A percentile compares a stretch with the other conserved stretches of the same genome.
phyloP scores from a whole-genome alignment of 2,888 invertebrate species.

The Apamea monoglypha region DNA sequence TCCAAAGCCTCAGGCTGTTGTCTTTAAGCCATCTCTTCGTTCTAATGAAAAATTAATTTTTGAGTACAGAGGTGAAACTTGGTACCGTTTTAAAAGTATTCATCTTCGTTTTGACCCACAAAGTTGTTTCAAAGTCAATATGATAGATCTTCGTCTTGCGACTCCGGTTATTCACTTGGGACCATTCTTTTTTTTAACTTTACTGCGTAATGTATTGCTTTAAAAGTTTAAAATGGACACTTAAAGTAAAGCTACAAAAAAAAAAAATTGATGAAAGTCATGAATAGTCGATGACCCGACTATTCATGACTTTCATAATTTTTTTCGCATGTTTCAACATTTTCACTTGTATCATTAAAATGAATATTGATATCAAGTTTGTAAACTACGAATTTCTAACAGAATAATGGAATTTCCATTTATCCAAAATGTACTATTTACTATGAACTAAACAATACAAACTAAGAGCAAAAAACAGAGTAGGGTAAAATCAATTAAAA shows the following conservation, averaged over 20 bases:
- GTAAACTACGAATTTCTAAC: background rate
- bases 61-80: slow-evolving; percentile 45
- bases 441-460: background rate
- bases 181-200: background rate
- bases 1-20: slow-evolving; percentile 67
- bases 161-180: slow-evolving; percentile 2
- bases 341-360: background rate
- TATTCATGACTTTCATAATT: too few relatives aligned
- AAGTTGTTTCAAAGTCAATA: slow-evolving; percentile 25
- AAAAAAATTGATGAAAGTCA: background rate
- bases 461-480: background rate
- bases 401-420: background rate
- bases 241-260: too few relatives aligned
- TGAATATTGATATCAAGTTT: background rate
- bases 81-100: slow-evolving; percentile 15
- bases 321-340: background rate
- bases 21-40: slow-evolving; percentile 70
- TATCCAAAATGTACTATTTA: background rate
- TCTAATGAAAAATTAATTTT: slow-evolving; percentile 72
- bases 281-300: too few relatives aligned
- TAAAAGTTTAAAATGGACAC: background rate
- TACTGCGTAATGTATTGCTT: background rate
- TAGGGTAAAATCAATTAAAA: background rate
- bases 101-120: slow-evolving; percentile 19
- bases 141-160: background rate